Percentiles rank a stretch among this genome's conserved stretches.
These are phyloP conservation scores for Drosophila heteroneura DNA, from an alignment of 2,888 invertebrate species.

Conservation along the genomic window DNA sequence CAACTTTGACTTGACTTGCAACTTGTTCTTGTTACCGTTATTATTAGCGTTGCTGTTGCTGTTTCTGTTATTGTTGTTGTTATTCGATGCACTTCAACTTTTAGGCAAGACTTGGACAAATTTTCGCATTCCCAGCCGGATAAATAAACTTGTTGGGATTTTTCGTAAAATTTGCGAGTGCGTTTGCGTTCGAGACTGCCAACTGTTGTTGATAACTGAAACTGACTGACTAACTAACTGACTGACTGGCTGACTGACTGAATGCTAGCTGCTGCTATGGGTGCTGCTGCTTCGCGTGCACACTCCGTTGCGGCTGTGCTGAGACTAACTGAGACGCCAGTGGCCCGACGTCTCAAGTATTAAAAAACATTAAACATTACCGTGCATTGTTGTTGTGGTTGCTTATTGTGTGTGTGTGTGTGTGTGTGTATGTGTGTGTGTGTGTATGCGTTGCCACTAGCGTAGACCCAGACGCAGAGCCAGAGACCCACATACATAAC, in stretches of 20 bases:
- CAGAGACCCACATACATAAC: conserved; percentile 19
- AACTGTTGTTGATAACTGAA: conserved; percentile 33
- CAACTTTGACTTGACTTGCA: conserved; percentile 51
- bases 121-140: conserved; percentile 60
- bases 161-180: conserved; percentile 50
- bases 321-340: conserved; percentile 83
- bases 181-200: conserved; percentile 34
- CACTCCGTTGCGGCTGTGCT: conserved; percentile 86
- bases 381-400: conserved; percentile 59
- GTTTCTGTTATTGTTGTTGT: neutral
- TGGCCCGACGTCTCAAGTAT: conserved; percentile 84
- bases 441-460: conserved; percentile 30
- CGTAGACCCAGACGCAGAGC: conserved; percentile 36
- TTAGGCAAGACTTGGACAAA: conserved; percentile 55
- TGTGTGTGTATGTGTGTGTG: neutral
- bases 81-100: conserved; percentile 53
- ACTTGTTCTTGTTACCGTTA: conserved; percentile 55
- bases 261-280: conserved; percentile 37
- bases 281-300: conserved; percentile 82
- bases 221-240: conserved; percentile 21
- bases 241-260: conserved; percentile 15
- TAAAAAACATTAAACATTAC: conserved; percentile 83
- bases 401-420: conserved; percentile 18
- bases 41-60: conserved; percentile 10
- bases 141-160: conserved; percentile 51